Percentiles rank a stretch among this genome's conserved stretches.
Conservation (phyloP, 2,797 vertebrate species). For the Alauda arvensis region DNA sequence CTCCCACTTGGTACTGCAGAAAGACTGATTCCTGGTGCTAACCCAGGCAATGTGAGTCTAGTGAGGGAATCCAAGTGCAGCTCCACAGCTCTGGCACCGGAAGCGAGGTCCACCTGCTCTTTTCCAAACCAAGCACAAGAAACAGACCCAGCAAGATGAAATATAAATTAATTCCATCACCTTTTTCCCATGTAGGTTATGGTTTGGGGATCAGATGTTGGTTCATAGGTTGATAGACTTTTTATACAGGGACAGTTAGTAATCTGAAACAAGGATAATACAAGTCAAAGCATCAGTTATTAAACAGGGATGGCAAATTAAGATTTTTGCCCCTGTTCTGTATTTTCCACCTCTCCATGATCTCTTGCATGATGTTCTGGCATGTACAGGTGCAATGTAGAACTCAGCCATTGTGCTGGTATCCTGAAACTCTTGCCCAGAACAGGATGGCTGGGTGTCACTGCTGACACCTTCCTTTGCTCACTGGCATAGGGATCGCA, state of each 20-base stretch:
- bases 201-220: not conserved
- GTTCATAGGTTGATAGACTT: not conserved
- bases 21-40: not conserved
- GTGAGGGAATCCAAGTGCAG: not conserved
- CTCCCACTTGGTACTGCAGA: slow-evolving; percentile 54
- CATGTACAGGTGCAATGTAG: not conserved
- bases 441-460: not conserved
- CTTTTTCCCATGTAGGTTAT: not conserved
- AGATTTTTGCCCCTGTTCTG: not conserved
- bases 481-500: not conserved
- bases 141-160: not conserved
- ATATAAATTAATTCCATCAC: not conserved
- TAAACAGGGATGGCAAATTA: not conserved
- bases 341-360: slow-evolving; percentile 21
- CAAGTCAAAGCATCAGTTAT: slow-evolving; percentile 20
- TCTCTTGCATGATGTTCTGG: not conserved
- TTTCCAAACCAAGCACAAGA: not conserved
- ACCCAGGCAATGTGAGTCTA: not conserved
- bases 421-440: slow-evolving; percentile 26
- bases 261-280: not conserved
- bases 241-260: not conserved
- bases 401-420: not conserved
- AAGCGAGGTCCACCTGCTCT: not conserved
- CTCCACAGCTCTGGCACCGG: not conserved
- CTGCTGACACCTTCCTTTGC: not conserved